Conservation (phyloP, 2,888 invertebrate species). For the Heliothis peltigera region DNA sequence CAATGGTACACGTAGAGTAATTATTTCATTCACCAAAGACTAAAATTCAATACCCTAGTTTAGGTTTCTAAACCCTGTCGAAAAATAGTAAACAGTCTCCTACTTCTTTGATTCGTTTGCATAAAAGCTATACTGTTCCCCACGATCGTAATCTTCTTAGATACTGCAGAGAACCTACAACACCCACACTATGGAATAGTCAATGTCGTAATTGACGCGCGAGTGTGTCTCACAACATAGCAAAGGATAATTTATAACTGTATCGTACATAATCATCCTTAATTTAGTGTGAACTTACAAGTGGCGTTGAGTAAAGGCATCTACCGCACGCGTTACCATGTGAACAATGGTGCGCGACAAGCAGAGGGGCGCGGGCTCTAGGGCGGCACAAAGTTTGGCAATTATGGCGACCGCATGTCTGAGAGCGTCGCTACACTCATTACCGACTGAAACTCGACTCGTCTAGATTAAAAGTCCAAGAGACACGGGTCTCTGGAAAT, state of each 20-base stretch:
- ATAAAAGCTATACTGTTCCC: neutral
- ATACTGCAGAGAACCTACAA: neutral
- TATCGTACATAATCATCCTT: constrained; percentile 58
- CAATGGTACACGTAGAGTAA: neutral
- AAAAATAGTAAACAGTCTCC: neutral
- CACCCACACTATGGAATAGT: constrained; percentile 3
- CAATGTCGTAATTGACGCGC: neutral
- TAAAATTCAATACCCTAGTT: neutral
- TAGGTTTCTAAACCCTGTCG: neutral
- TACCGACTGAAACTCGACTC: constrained; percentile 86
- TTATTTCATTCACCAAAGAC: neutral
- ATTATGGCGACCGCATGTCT: constrained; percentile 90
- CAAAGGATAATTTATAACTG: constrained; percentile 58
- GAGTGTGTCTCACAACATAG: neutral
- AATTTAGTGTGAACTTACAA: constrained; percentile 68
- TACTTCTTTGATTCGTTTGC: neutral
- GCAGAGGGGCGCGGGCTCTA: constrained; percentile 77
- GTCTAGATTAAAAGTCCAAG: constrained; percentile 87
- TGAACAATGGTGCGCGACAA: constrained; percentile 87
- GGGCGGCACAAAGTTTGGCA: constrained; percentile 87
- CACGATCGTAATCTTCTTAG: neutral
- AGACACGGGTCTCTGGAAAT: constrained; percentile 74
- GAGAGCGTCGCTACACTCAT: constrained; percentile 88
- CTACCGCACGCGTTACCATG: constrained; percentile 82
- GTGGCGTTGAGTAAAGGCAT: constrained; percentile 75